phyloP scores from a whole-genome alignment of 2,797 vertebrate genomes.

The Tragelaphus eurycerus region DNA sequence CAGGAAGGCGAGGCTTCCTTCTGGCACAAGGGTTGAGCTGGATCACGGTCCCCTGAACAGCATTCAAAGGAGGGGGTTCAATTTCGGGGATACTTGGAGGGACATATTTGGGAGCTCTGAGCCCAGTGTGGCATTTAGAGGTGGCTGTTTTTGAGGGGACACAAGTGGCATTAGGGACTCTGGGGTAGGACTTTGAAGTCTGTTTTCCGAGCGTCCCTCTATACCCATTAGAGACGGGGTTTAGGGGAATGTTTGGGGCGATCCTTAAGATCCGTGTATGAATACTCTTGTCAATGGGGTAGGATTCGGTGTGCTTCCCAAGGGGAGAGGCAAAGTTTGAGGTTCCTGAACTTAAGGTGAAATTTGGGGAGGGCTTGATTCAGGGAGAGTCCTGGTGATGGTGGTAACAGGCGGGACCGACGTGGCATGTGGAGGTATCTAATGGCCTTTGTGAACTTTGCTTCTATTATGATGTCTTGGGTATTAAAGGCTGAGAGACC shows the following conservation, averaged over 20 bases:
- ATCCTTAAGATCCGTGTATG: background rate
- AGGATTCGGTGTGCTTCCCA: background rate
- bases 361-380: conserved; percentile 5
- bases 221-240: background rate
- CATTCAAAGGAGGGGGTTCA: conserved; percentile 31
- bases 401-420: background rate
- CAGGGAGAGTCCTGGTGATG: background rate
- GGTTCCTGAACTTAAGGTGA: conserved; percentile 16
- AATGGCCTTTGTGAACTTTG: conserved; percentile 59
- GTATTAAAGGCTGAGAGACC: background rate
- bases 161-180: background rate
- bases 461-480: background rate
- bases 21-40: conserved; percentile 66
- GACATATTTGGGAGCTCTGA: conserved; percentile 28
- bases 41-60: conserved; percentile 16
- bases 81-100: background rate
- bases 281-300: background rate
- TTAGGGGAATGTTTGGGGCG: background rate
- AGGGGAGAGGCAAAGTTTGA: conserved; percentile 21
- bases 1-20: conserved; percentile 65
- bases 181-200: background rate
- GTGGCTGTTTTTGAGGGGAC: conserved; percentile 12
- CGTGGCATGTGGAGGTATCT: conserved; percentile 17
- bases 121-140: conserved; percentile 11
- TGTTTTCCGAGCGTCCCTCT: background rate